Evolutionary conservation across 1,140 invertebrate genomes (phyloP), one percentile per base, ranked within the genome.

Genomic region (Heliconius melpomene): DNA sequence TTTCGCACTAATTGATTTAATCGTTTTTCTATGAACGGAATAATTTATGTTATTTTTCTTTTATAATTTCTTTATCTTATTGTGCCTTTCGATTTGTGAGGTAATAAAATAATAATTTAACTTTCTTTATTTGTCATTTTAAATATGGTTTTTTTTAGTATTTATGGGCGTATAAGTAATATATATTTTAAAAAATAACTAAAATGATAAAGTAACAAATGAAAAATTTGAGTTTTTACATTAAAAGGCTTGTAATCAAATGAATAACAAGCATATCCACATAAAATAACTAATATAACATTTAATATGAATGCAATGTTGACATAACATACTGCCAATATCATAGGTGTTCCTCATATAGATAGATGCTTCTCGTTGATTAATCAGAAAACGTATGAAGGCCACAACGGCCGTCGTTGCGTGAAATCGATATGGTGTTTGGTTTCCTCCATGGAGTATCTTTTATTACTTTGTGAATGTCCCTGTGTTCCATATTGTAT

Each of bases 1-100:
- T 60, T 75, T 66, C 29, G n/a, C 46, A 38, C 13, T 36, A 16
- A 72, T 72, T 72, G 36, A 54, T 46, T 8, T 46, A 78, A 72
- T 77, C 36, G 70, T 78, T 74, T 78, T 54, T 20, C 40, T 52
- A 29, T 66, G 23, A 40, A 11, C 70, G 75, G 57, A 71, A 32
- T 29, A 46, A 13, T 66, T 66, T 29, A 66, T 16, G n/a, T 23
- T 60, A 9, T 60, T 60, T 66, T 29, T 29, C 60, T 16, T 29
- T 66, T 66, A 26, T 23, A 3, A 26, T n/a, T 23, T n/a, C 54
- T n/a, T 2, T 23, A n/a, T 60, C n/a, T n/a, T 20, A 20, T 52
- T 52, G 5, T 52, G 2, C 16, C 7, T 2, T 52, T 7, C 13
- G 1, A 52, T 52, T n/a, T 52, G 7, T 20, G 6, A 7, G 16